phyloP scores from a whole-genome alignment of 2,888 invertebrate genomes.

The Agriotes lineatus region DNA sequence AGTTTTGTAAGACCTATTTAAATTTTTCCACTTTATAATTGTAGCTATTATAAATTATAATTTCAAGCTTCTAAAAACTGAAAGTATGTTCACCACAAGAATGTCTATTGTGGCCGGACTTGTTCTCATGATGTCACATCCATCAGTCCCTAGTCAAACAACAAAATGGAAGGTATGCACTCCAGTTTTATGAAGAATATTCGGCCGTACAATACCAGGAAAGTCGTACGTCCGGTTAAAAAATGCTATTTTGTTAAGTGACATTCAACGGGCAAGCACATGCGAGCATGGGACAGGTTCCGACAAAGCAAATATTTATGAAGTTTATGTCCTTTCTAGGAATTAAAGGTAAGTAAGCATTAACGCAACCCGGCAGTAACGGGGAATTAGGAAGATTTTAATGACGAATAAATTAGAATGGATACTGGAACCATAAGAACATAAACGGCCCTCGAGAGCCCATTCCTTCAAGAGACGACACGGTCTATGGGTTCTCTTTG shows the following conservation, averaged over 20 bases:
- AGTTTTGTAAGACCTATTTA: too few species aligned
- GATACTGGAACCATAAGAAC: constrained; percentile 13
- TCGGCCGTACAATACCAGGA: not conserved
- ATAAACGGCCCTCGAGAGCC: constrained; percentile 20
- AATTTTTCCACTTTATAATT: too few species aligned
- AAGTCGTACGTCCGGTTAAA: not conserved
- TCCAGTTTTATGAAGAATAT: not conserved
- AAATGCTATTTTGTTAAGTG: constrained; percentile 11
- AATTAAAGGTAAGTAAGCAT: constrained; percentile 20
- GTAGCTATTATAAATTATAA: too few species aligned
- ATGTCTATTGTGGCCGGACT: too few species aligned
- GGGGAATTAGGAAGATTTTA: constrained; percentile 24
- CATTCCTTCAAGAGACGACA: constrained; percentile 22
- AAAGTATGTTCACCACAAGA: too few species aligned
- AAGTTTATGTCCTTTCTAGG: constrained; percentile 13
- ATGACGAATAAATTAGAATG: constrained; percentile 33
- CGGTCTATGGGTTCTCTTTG: constrained; percentile 23
- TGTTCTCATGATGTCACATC: too few species aligned
- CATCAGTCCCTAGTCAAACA: too few species aligned
- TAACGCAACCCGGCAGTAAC: not conserved
- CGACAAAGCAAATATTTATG: constrained; percentile 19
- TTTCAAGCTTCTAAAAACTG: too few species aligned
- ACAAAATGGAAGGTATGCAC: not conserved
- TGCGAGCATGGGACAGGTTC: constrained; percentile 6
- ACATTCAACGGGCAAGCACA: not conserved